A percentile compares a stretch with the other conserved stretches of the same genome.
phyloP scores from a whole-genome alignment of 2,888 invertebrate species.

The Megastigmus dorsalis region DNA sequence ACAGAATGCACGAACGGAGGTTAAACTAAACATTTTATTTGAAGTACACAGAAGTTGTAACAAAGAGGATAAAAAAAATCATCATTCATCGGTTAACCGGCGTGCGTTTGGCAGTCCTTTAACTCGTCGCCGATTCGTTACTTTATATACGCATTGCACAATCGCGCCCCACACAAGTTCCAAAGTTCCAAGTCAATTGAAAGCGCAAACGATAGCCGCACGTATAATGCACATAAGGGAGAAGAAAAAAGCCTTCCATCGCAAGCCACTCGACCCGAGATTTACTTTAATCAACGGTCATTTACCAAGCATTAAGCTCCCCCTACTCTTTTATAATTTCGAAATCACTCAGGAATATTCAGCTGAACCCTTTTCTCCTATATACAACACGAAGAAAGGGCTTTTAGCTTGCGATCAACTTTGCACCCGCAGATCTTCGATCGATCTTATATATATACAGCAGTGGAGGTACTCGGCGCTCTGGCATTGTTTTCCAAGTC shows the following conservation, averaged over 20 bases:
- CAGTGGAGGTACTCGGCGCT: no score
- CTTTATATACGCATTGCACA: not conserved
- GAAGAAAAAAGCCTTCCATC: not conserved
- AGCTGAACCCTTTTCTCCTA: no score
- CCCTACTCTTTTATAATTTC: not conserved
- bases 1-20: not conserved
- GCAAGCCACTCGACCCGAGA: conserved; percentile 21
- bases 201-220: not conserved
- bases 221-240: no score
- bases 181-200: not conserved
- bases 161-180: not conserved
- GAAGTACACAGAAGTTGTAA: not conserved
- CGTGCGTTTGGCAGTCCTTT: conserved; percentile 31
- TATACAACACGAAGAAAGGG: not conserved
- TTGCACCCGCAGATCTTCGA: conserved; percentile 4
- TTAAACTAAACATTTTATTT: not conserved
- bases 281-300: conserved; percentile 43
- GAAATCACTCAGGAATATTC: not conserved
- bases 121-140: not conserved
- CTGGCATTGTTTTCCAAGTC: not conserved
- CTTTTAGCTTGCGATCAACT: not conserved
- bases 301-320: conserved; percentile 24
- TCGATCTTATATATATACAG: conserved; percentile 11
- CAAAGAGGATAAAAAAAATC: not conserved
- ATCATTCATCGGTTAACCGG: conserved; percentile 22